Evolutionary conservation across 2,797 vertebrate species (phyloP), one percentile per base, ranked within the genome.

Genomic region (Echiichthys vipera): DNA sequence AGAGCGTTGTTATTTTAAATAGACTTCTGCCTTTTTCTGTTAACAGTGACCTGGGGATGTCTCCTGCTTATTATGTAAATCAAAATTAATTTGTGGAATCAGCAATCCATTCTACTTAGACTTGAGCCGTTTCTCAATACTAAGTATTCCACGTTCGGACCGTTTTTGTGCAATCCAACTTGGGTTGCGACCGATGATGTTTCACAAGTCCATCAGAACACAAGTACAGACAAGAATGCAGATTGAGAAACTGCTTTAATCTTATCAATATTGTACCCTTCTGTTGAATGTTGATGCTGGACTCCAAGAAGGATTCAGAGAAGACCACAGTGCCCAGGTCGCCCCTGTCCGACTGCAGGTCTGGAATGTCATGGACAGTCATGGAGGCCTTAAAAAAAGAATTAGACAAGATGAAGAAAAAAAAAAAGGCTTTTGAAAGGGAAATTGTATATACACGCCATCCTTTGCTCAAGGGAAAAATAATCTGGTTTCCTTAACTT

Each of bases 271-370:
- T 17, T 17, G 80, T 83, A 97, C 98, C 97, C 91, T 95, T 97
- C 78, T 97, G 96, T 77, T 96, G 97, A 67, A 99, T 94, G 73
- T 92, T 93, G 63, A 99, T 96, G 72, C 93, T 95, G 27, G 98
- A 99, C 43, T 97, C 96, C 75, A 99, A 79, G 84, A 99, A 99
- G 0, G 97, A 97, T 62, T 99, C 98, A 5, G 98, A 98, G 87
- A 98, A 99, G 72, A 97, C 94, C 43, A 99, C 91, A 24, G 98
- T 98, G 25, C 98, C 98, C 74, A 99, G 90, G 77, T 92, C 89
- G 0, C 92, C 95, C 11, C 80, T 81, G 25, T 92, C 91, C 5
- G 90, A 77, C 65, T 95, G 93, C 68, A 97, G 84, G 83, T 98
- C 96, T 39, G 97, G 96, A 83, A 99, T 96, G 91, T 99, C 97